phyloP scores from a whole-genome alignment of 1,140 invertebrate species.

The Druon quercuslanigerum region DNA sequence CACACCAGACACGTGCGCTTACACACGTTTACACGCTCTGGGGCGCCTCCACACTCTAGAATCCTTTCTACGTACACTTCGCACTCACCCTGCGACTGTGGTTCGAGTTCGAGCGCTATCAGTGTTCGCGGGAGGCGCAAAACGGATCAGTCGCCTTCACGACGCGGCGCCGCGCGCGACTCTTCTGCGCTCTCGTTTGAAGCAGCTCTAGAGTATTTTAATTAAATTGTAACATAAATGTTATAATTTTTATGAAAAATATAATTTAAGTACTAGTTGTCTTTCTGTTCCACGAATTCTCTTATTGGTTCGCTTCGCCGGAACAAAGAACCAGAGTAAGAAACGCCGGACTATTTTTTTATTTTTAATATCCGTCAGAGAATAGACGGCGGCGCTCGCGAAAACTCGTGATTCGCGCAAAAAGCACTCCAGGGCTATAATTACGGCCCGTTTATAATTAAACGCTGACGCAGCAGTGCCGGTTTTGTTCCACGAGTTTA shows the following conservation, averaged over 20 bases:
- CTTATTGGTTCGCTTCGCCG: slow-evolving; percentile 4
- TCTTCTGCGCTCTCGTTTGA: slow-evolving; percentile 35
- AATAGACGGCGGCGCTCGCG: slow-evolving; percentile 26
- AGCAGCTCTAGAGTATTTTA: neutral
- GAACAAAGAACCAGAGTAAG: slow-evolving; percentile 38
- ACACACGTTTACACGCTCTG: slow-evolving; percentile 38
- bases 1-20: slow-evolving; percentile 38
- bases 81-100: no score
- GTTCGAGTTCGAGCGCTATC: slow-evolving; percentile 5
- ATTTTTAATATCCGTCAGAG: neutral
- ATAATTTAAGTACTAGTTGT: neutral
- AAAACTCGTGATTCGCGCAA: slow-evolving; percentile 30
- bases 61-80: no score
- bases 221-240: neutral
- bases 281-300: neutral
- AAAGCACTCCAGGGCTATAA: slow-evolving; percentile 35
- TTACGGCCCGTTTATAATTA: slow-evolving; percentile 30
- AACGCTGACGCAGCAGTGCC: slow-evolving; percentile 18
- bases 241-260: neutral
- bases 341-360: slow-evolving; percentile 30
- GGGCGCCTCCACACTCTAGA: slow-evolving; percentile 11
- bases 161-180: slow-evolving; percentile 63
- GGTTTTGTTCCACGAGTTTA: slow-evolving; percentile 12
- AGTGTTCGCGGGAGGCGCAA: slow-evolving; percentile 45
- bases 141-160: slow-evolving; percentile 64